Conservation (phyloP, 2,113 vertebrate genomes). For the Eurystomus gularis region DNA sequence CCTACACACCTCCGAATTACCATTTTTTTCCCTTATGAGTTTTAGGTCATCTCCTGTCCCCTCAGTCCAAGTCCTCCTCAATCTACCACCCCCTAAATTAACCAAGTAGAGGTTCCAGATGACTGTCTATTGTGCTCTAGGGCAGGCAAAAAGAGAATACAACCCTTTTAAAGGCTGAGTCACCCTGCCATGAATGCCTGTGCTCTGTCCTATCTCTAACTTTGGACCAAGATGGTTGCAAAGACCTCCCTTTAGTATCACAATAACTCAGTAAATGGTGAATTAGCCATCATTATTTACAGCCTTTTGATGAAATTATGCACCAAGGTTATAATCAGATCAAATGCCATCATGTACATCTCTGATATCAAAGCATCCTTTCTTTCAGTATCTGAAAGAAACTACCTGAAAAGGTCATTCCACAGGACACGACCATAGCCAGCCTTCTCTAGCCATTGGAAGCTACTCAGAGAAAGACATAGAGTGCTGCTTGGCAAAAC, state of each 20-base stretch:
- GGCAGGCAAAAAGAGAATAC: not conserved
- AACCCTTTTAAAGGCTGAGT: not conserved
- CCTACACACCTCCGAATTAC: not conserved
- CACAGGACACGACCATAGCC: not conserved
- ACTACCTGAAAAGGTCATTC: not conserved
- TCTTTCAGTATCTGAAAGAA: not conserved
- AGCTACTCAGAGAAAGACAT: not conserved
- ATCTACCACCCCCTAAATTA: not conserved
- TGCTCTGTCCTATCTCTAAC: not conserved
- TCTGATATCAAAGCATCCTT: not conserved
- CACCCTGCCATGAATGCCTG: not conserved
- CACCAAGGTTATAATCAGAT: not conserved
- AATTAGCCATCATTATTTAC: not conserved
- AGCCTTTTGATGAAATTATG: not conserved
- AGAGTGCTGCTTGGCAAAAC: not conserved
- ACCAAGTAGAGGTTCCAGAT: not conserved
- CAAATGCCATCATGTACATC: not conserved
- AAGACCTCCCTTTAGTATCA: not conserved
- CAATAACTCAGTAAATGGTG: not conserved
- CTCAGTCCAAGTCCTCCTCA: not conserved
- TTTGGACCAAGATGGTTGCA: not conserved
- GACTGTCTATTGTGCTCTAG: not conserved
- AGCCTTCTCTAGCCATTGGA: not conserved
- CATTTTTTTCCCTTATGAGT: not conserved
- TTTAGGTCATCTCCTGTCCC: not conserved